Percentiles rank a stretch among this genome's conserved stretches.
phyloP scores from a whole-genome alignment of 2,797 vertebrate species.

The Chiloscyllium punctatum region DNA sequence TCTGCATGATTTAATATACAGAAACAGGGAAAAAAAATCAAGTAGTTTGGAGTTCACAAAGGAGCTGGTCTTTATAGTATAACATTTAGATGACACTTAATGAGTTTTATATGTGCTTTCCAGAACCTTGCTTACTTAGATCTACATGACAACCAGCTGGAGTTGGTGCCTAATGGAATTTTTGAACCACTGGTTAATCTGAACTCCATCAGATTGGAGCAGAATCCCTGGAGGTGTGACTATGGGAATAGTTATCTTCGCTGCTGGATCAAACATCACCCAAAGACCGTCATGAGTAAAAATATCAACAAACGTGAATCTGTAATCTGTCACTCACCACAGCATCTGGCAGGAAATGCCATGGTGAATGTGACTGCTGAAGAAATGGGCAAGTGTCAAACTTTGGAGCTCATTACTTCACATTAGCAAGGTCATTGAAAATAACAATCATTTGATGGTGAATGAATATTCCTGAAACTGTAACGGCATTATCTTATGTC shows the following conservation, averaged over 20 bases:
- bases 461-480: not conserved
- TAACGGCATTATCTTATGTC: not conserved
- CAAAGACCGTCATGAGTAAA: not conserved
- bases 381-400: not conserved
- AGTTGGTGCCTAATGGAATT: not conserved
- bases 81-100: not conserved
- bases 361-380: not conserved
- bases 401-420: not conserved
- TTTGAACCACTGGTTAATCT: not conserved
- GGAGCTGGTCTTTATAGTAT: not conserved
- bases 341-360: not conserved
- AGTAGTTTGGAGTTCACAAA: not conserved
- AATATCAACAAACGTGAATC: not conserved
- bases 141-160: not conserved
- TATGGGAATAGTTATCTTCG: conserved; percentile 14
- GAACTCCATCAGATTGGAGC: not conserved
- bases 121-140: not conserved
- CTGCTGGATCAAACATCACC: not conserved
- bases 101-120: not conserved
- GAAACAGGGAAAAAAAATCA: not conserved
- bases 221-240: conserved; percentile 30
- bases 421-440: not conserved
- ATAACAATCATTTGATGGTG: not conserved
- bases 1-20: not conserved
- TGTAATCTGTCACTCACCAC: not conserved